Evolutionary conservation across 2,113 vertebrate species (phyloP), one percentile per base, ranked within the genome.

Genomic region (Corythaixoides concolor): DNA sequence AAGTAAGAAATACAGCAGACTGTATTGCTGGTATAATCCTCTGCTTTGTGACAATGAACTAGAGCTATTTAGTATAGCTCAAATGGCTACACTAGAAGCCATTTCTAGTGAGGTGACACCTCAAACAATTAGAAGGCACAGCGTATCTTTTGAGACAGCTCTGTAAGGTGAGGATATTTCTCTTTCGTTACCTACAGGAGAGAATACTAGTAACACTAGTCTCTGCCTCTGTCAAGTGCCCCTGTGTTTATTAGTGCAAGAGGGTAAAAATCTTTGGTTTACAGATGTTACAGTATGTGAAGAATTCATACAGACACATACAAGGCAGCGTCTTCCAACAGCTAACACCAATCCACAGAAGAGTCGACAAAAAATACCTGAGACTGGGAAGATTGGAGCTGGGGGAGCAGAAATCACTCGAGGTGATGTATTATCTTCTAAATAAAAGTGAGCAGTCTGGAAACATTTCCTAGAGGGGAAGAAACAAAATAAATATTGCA

Each of bases 401-500:
- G 99, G 96, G 16, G 98, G 97, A 68, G 98, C 97, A 50, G 98
- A 96, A 95, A 99, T 99, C 68, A 99, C 99, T 95, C 99, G 98
- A 68, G 99, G 98, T 17, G 99, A 99, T 1, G 98, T 98, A 87
- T 97, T 99, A 88, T 99, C 99, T 62, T 99, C 98, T 84, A 99
- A 98, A 98, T 99, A 99, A 98, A 99, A 99, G 90, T 99, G 99
- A 91, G 99, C 99, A 9, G 99, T 99, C 98, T 99, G 99, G 97
- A 99, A 99, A 96, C 99, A 99, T 87, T 99, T 98, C 97, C 99
- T 99, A 95, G 32, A 97, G 89, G 84, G n/a, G 82, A 90, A 97
- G 94, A 95, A 81, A 82, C 12, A 92, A 23, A 60, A 85, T 77
- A 62, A 84, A 91, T 74, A 64, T 43, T 58, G 27, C 13, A 37